A percentile compares a stretch with the other conserved stretches of the same genome.
phyloP scores from a whole-genome alignment of 2,113 vertebrate species.

The Passer domesticus region DNA sequence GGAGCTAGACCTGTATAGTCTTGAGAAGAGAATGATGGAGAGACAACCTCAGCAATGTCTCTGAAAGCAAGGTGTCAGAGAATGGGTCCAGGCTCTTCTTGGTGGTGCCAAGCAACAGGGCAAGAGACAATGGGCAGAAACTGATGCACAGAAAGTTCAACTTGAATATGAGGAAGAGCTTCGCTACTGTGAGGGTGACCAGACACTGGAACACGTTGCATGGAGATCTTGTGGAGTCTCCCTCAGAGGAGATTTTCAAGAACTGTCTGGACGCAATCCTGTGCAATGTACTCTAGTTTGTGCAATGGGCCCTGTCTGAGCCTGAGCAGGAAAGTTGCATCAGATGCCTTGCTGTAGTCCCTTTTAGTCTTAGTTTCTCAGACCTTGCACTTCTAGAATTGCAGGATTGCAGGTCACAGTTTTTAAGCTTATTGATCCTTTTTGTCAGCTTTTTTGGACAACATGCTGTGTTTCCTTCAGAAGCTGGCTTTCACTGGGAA shows the following conservation, averaged over 20 bases:
- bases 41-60: background rate
- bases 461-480: background rate
- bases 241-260: background rate
- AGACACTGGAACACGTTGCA: no score
- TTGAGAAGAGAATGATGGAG: background rate
- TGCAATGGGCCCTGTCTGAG: background rate
- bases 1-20: background rate
- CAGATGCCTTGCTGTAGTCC: background rate
- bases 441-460: background rate
- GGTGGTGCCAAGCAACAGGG: no score
- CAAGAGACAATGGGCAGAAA: background rate
- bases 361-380: background rate
- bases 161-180: background rate
- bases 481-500: background rate
- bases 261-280: background rate
- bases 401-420: background rate
- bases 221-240: background rate
- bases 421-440: background rate
- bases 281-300: background rate
- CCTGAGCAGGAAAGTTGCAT: background rate
- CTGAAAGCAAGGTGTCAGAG: background rate
- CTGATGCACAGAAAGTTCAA: background rate
- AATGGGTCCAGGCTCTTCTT: background rate
- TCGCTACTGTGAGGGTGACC: background rate
- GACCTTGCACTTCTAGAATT: background rate